Base-by-base conservation (phyloP, 2,888 invertebrate species). In the Amphipyra tragopoginis region DNA sequence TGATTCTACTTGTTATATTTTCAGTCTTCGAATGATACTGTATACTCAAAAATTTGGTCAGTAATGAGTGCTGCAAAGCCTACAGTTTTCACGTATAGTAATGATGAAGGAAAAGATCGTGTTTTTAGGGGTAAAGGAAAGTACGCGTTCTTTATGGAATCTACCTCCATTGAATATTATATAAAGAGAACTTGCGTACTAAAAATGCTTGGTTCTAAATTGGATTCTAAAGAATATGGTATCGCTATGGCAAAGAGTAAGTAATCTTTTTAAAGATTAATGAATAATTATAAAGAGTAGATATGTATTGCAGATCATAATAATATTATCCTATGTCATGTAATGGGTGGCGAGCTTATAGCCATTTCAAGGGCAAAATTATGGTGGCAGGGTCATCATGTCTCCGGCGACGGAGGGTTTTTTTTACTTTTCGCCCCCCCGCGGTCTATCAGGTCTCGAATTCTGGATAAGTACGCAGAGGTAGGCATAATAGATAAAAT, bases 121-220 rank as follows among this genome's bases (percentile, higher is more conserved):
- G 99, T 99, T 0, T 86, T 96, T 39, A 96, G 95, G 83, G 97
- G 96, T 54, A 96, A 97, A 84, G 96, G 97, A 34, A 96, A 95
- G 70, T 99, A 98, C 89, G 99, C 99, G 2, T 99, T 98, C 87
- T 96, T 99, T 65, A 99, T 99, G 98, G 99, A 99, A 94, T 99
- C 98, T 36, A 97, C 98, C 0, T 97, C 97, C 26, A 97, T 99
- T 78, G 98, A 99, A 88, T 99, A 99, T 91, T 97, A 96, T 77
- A 96, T 96, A 69, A 97, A 98, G 87, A 95, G 97, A 70, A 95
- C 97, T 83, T 98, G 98, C 87, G 96, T 97, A 63, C 95, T 99
- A 65, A 97, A 95, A 64, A 97, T 97, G 95, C 96, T 98, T 36
- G 98, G 98, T 1, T 95, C 96, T 8, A 96, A 97, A 79, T 95